Conservation (phyloP, 2,888 invertebrate species). For the Rhimphoctona megacephalus region DNA sequence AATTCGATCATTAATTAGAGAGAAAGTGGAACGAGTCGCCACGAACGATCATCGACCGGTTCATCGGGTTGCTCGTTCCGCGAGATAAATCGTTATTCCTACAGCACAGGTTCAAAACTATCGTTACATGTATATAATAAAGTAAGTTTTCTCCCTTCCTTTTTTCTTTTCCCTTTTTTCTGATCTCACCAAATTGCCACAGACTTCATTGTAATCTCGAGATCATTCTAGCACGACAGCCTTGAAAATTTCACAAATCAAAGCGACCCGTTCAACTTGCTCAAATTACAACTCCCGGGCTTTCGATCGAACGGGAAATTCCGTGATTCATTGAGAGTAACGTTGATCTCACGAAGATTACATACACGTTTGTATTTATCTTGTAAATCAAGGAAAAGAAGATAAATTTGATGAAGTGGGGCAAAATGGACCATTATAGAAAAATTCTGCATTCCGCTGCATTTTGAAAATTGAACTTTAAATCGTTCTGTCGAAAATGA, state of each 20-base stretch:
- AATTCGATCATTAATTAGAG: constrained; percentile 71
- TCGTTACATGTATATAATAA: constrained; percentile 42
- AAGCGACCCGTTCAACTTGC: constrained; percentile 28
- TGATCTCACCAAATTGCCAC: constrained; percentile 14
- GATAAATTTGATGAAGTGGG: neutral
- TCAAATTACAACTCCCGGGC: constrained; percentile 42
- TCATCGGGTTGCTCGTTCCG: constrained; percentile 43
- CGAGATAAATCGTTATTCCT: constrained; percentile 57
- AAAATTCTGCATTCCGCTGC: neutral
- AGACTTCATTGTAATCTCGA: constrained; percentile 27
- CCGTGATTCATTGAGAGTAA: constrained; percentile 43
- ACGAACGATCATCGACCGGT: constrained; percentile 56
- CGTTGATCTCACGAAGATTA: constrained; percentile 5
- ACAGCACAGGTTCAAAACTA: constrained; percentile 42
- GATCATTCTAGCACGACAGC: constrained; percentile 41
- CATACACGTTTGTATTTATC: neutral
- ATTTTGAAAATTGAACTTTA: too few species aligned
- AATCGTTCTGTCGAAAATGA: neutral
- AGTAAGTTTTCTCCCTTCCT: constrained; percentile 13
- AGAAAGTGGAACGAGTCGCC: constrained; percentile 73
- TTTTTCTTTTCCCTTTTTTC: constrained; percentile 5
- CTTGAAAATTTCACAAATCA: constrained; percentile 54
- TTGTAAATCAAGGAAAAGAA: constrained; percentile 1
- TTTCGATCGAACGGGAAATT: constrained; percentile 60
- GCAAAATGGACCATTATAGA: constrained; percentile 19